These are phyloP conservation scores for Bos taurus DNA, from an alignment of 2,113 vertebrate genomes.

Conservation along the genomic window DNA sequence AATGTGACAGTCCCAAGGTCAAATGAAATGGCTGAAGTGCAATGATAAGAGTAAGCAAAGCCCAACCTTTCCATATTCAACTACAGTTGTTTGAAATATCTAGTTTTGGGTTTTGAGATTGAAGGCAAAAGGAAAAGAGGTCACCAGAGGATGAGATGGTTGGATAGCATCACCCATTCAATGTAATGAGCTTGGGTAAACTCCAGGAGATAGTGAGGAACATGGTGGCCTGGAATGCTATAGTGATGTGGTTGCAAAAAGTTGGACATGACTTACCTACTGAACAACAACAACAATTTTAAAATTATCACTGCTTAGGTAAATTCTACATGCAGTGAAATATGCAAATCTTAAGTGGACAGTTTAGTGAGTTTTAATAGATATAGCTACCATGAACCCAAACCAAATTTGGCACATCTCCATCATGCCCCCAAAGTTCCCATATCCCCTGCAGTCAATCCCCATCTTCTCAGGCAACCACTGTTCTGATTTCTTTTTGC, in stretches of 20 bases:
- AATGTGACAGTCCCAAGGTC: neutral
- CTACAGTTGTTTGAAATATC: neutral
- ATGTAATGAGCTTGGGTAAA: neutral
- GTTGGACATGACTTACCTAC: neutral
- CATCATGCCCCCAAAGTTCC: neutral
- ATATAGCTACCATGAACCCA: neutral
- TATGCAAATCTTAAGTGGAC: neutral
- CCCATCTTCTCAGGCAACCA: neutral
- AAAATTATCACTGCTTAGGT: neutral
- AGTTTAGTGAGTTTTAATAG: neutral
- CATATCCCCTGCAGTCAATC: neutral
- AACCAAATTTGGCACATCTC: neutral
- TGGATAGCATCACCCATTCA: neutral
- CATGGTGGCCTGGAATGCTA: neutral
- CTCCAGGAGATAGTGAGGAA: neutral
- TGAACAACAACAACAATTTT: neutral
- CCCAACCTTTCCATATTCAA: neutral
- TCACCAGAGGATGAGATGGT: neutral
- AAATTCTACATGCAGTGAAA: neutral
- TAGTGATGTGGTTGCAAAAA: neutral
- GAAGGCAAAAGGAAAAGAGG: neutral
- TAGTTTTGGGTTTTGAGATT: neutral
- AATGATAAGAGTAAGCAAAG: neutral
- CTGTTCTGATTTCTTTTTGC: neutral
- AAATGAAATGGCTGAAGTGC: neutral